These are phyloP conservation scores for Diarsia dahlii DNA, from an alignment of 2,888 invertebrate species.

Conservation along the genomic window DNA sequence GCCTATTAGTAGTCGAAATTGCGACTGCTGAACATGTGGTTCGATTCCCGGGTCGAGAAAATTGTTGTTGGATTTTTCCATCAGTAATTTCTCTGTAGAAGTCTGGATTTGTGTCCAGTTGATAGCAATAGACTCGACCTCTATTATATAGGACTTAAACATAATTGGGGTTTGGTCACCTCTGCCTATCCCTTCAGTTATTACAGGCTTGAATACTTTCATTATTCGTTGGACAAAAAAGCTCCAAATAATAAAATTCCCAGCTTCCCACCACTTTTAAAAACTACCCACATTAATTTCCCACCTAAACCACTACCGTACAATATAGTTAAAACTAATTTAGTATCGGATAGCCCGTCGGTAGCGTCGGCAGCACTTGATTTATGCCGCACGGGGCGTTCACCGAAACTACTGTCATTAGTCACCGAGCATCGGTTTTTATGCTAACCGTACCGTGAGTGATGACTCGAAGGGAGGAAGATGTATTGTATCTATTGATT, in stretches of 20 bases:
- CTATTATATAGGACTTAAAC: no score
- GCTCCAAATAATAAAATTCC: background rate
- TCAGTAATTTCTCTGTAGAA: no score
- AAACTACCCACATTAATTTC: conserved; percentile 26
- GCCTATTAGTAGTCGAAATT: no score
- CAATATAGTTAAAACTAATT: conserved; percentile 63
- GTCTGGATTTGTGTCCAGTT: no score
- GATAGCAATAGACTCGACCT: no score
- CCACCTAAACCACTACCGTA: conserved; percentile 34
- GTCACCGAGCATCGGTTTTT: conserved; percentile 75
- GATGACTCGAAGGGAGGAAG: conserved; percentile 63
- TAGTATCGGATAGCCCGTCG: conserved; percentile 58
- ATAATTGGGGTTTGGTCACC: no score
- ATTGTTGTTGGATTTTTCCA: no score
- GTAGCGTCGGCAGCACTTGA: conserved; percentile 68
- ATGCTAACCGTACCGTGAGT: conserved; percentile 76
- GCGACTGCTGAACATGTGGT: no score
- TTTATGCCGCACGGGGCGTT: conserved; percentile 72
- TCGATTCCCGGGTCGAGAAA: no score
- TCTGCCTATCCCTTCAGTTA: no score
- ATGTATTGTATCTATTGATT: conserved; percentile 58
- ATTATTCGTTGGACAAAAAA: background rate
- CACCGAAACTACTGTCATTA: conserved; percentile 75
- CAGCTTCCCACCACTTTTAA: background rate
- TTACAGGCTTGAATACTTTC: background rate